Percentiles rank a stretch among this genome's conserved stretches.
Conservation (phyloP, 64 coral and sea anemone species). For the Trachythela sp. region DNA sequence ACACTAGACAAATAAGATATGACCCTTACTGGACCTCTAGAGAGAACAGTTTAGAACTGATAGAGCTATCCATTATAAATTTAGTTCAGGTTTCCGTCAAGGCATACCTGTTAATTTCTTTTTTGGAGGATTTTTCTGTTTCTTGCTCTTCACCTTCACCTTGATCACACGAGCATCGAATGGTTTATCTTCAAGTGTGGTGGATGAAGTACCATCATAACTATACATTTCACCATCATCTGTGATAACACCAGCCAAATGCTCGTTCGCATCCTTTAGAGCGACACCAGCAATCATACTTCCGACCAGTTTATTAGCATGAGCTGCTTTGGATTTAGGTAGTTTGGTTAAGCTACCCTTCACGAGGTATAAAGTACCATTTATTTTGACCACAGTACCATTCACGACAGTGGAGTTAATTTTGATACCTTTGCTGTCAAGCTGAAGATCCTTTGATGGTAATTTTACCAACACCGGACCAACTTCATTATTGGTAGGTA, state of each 20-base stretch:
- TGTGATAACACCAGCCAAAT: neutral
- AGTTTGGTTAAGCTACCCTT: neutral
- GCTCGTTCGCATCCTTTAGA: neutral
- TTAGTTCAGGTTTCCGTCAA: neutral
- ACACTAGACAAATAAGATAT: too few species aligned
- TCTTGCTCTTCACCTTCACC: neutral
- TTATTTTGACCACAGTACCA: neutral
- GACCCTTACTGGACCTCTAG: too few species aligned
- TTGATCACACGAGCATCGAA: neutral
- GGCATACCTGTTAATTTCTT: neutral
- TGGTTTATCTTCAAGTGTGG: neutral
- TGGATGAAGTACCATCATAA: slow-evolving; percentile 22
- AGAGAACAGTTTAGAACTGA: too few species aligned
- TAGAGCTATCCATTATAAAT: too few species aligned
- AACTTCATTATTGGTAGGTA: neutral
- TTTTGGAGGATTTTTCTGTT: neutral
- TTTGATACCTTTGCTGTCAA: neutral
- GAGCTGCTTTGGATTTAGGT: neutral
- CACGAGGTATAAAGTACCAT: neutral
- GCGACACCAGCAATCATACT: neutral
- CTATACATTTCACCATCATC: slow-evolving; percentile 16
- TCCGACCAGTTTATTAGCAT: neutral
- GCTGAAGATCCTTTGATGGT: neutral
- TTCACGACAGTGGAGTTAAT: neutral
- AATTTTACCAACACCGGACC: neutral